These are phyloP conservation scores for Pangasius djambal DNA, from an alignment of 2,797 vertebrate genomes.

Conservation along the genomic window DNA sequence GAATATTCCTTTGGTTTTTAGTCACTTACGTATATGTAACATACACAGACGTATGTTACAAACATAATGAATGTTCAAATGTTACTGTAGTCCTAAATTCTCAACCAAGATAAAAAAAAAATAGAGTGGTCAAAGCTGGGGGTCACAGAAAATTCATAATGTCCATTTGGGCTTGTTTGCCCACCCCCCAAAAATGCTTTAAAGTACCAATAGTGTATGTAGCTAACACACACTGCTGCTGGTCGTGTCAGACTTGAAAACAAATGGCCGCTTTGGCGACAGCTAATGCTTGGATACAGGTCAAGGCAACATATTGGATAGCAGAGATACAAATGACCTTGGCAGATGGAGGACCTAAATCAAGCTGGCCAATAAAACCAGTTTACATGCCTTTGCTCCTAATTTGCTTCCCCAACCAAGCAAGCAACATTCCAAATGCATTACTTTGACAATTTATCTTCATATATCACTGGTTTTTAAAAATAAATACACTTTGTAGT, in stretches of 20 bases:
- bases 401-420: background rate
- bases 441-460: background rate
- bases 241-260: conserved; percentile 24
- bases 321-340: conserved; percentile 31
- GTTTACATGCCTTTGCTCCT: conserved; percentile 38
- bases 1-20: background rate
- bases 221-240: conserved; percentile 30
- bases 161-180: background rate
- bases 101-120: background rate
- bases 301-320: conserved; percentile 41
- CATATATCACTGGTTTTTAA: background rate
- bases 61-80: background rate
- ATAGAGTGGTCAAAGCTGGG: background rate
- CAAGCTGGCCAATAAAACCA: conserved; percentile 22
- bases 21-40: background rate
- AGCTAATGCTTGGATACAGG: conserved; percentile 34
- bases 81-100: background rate
- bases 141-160: background rate
- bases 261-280: conserved; percentile 25
- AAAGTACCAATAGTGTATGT: conserved; percentile 8
- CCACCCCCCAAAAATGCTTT: background rate
- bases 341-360: conserved; percentile 39
- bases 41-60: background rate
- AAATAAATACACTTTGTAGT: background rate
- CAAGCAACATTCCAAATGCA: background rate